Evolutionary conservation across 2,888 invertebrate species (phyloP), one percentile per base, ranked within the genome.

Genomic region (Holacanthella duospinosa): DNA sequence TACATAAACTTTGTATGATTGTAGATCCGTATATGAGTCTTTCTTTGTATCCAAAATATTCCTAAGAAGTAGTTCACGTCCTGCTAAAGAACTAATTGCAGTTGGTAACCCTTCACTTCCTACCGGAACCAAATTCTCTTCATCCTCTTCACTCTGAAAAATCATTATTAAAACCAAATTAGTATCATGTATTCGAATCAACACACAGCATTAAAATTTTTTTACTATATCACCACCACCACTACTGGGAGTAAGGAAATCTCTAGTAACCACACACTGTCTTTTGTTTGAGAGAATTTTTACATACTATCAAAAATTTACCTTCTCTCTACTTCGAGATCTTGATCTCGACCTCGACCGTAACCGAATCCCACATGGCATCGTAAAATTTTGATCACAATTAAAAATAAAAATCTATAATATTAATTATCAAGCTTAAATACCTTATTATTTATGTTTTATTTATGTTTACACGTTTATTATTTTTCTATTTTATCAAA

Each of bases 1-100:
- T 77, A 91, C 86, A 77, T 92, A 94, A 69, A 93, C 82, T 73
- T 85, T 86, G 69, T 63, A 75, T 36, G 65, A 64, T 44, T 65
- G 66, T 26, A 69, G 66, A 61, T 71, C 69, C 55, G 65, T 65
- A 29, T 66, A 72, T 61, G 70, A 66, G 48, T 72, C 72, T 43
- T 72, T 68, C 53, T 68, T 69, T 26, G 66, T 66, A 29, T 71
- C 69, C 21, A 72, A 61, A 1, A 67, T 61, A 29, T 66, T 68
- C 62, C 65, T 66, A 24, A 72, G 65, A 21, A 68, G 64, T 9
- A 66, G 66, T 48, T 72, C 72, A 26, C 72, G 63, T 26, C 67
- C 72, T 62, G 63, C 68, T 29, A 64, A 55, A 16, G 69, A 65
- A 57, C 64, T 67, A 43, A 62, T 66, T 12, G 67, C 68, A 60